Evolutionary conservation across 2,797 vertebrate genomes (phyloP), one percentile per base, ranked within the genome.

Genomic region (Hylomyscus alleni): DNA sequence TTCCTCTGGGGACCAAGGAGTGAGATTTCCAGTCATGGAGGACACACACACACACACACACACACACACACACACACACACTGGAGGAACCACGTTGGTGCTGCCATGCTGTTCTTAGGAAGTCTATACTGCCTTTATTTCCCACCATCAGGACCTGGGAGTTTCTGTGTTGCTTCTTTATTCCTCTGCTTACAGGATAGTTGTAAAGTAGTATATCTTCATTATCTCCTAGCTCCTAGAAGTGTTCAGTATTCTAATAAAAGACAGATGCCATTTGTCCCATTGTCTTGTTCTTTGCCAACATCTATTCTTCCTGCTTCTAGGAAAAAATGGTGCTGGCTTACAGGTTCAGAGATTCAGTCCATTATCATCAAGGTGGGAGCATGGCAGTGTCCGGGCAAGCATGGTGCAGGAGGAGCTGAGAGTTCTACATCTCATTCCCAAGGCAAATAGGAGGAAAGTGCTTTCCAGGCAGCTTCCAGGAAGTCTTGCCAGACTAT

Each of bases 181-280:
- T 44, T 73, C 10, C 24, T 58, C 26, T 84, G 76, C 67, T 47
- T 52, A 93, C 56, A 29, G 31, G 31, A 8, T 20, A 60, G 65
- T 19, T 26, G 7, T 89, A 17, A 72, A 86, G 58, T 54, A 37
- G 3, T 37, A 60, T 47, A 62, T 31, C n/a, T n/a, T 83, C 31
- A 29, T 62, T 73, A 15, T 84, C 54, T 40, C 19, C 54, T 54
- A 52, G 56, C 62, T n/a, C 13, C 11, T 67, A 50, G 62, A 83
- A 24, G 17, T 29, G 34, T 44, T 93, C 65, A 4, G 9, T 69
- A 20, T 78, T 90, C n/a, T 95, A 62, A 8, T 65, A 40, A 56
- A 73, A 54, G 67, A 65, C 22, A 93, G 52, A 90, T 85, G 83
- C 31, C 65, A 72, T 80, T 78, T 93, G 78, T 62, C 54, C 54